phyloP scores from a whole-genome alignment of 1,140 invertebrate genomes.

The Papilio helenus region DNA sequence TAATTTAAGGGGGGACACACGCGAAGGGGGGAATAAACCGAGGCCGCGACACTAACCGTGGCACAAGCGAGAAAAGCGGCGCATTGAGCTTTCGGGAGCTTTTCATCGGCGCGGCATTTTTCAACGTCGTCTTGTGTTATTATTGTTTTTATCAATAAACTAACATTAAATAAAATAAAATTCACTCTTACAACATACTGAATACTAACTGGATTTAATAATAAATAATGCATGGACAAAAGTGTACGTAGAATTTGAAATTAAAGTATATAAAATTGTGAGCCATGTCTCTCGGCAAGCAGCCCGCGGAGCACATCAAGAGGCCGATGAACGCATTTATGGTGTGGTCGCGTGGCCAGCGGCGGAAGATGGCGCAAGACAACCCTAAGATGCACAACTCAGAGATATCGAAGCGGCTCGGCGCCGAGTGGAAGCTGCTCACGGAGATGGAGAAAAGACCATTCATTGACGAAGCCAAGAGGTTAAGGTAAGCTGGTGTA shows the following conservation, averaged over 20 bases:
- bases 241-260: conserved; percentile 29
- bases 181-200: neutral
- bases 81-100: conserved; percentile 79
- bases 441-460: conserved; percentile 95
- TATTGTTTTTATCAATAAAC: conserved; percentile 8
- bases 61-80: conserved; percentile 76
- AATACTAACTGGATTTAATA: neutral
- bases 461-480: conserved; percentile 98
- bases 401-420: conserved; percentile 95
- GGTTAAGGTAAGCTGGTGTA: conserved; percentile 90
- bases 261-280: conserved; percentile 43
- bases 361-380: conserved; percentile 98
- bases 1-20: conserved; percentile 52
- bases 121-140: conserved; percentile 40
- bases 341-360: conserved; percentile 95
- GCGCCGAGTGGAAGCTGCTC: conserved; percentile 95
- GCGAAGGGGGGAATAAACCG: conserved; percentile 54
- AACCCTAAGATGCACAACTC: conserved; percentile 99
- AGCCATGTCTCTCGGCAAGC: conserved; percentile 74
- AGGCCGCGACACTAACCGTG: conserved; percentile 62
- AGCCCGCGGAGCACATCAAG: conserved; percentile 90
- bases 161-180: neutral
- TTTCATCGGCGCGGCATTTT: conserved; percentile 67
- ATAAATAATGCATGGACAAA: conserved; percentile 31
- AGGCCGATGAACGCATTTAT: conserved; percentile 97